Conservation (phyloP, 2,888 invertebrate genomes). For the Brenthis daphne region DNA sequence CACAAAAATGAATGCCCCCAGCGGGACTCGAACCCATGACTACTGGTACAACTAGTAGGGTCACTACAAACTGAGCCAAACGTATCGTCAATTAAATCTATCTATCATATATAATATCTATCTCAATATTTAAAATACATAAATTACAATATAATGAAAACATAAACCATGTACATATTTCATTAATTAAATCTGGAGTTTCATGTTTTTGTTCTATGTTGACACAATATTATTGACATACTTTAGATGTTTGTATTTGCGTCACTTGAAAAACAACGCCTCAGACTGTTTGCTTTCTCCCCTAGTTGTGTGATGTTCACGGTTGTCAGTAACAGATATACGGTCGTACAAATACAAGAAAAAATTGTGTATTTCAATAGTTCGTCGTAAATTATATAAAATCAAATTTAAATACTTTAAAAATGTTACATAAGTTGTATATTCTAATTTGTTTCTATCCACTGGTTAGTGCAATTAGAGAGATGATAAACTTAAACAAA, state of each 20-base stretch:
- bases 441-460: slow-evolving; percentile 19
- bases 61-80: no score
- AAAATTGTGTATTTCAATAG: neutral
- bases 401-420: neutral
- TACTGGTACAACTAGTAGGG: no score
- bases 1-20: no score
- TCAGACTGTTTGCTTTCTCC: slow-evolving; percentile 21
- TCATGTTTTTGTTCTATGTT: slow-evolving; percentile 11
- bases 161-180: neutral
- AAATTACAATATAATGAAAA: neutral
- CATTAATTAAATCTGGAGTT: slow-evolving; percentile 5
- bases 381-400: neutral
- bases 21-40: no score
- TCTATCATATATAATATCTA: no score
- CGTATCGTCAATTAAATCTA: no score
- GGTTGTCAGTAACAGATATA: neutral
- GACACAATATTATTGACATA: slow-evolving; percentile 38
- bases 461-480: slow-evolving; percentile 19
- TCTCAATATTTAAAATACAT: no score
- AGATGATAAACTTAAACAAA: slow-evolving; percentile 30
- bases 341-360: slow-evolving; percentile 7
- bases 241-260: slow-evolving; percentile 29
- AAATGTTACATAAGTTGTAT: slow-evolving; percentile 15
- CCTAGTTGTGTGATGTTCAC: slow-evolving; percentile 3
- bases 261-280: slow-evolving; percentile 18